A percentile compares a stretch with the other conserved stretches of the same genome.
Conservation (phyloP, 2,888 invertebrate genomes). For the Rosalia funebris region DNA sequence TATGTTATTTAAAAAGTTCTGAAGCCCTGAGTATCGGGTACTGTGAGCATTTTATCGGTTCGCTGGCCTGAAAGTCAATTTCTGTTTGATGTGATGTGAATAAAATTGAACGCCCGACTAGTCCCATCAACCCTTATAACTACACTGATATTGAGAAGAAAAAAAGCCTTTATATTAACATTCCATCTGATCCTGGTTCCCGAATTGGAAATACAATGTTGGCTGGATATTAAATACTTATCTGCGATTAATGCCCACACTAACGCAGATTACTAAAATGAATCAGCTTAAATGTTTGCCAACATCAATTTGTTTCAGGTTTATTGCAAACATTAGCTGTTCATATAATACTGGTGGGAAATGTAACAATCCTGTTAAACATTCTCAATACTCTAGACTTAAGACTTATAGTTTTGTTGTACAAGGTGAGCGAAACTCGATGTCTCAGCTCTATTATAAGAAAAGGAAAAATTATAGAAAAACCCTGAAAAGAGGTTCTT, state of each 20-base stretch:
- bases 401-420: too few relatives aligned
- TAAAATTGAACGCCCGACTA: slow-evolving; percentile 61
- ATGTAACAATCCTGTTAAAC: too few relatives aligned
- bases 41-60: slow-evolving; percentile 59
- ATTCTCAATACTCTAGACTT: too few relatives aligned
- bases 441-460: too few relatives aligned
- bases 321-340: too few relatives aligned
- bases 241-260: background rate
- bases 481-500: too few relatives aligned
- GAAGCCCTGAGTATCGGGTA: slow-evolving; percentile 28
- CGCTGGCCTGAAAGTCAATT: slow-evolving; percentile 63
- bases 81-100: slow-evolving; percentile 63
- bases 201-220: slow-evolving; percentile 12
- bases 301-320: too few relatives aligned
- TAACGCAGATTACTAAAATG: background rate
- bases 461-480: too few relatives aligned
- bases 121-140: slow-evolving; percentile 57
- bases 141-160: slow-evolving; percentile 49
- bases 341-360: too few relatives aligned
- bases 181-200: slow-evolving; percentile 28
- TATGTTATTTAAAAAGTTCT: slow-evolving; percentile 38
- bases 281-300: slow-evolving; percentile 3
- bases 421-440: too few relatives aligned
- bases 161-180: slow-evolving; percentile 36
- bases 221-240: slow-evolving; percentile 18